phyloP scores from a whole-genome alignment of 35 echinoderm and acorn worm genomes.

The Chiridota heheva region DNA sequence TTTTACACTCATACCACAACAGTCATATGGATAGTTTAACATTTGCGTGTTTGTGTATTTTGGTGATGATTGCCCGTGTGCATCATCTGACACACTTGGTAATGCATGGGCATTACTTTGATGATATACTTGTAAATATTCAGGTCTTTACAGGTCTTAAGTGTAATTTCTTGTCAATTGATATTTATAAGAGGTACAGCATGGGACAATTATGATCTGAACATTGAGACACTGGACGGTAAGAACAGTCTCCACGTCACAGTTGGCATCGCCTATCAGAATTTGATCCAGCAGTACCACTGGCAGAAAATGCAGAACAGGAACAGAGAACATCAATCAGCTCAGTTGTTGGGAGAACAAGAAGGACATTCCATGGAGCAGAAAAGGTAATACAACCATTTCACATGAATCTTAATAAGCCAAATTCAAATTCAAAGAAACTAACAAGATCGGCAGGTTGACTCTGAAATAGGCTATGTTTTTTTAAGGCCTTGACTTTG shows the following conservation, averaged over 20 bases:
- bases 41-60: no score
- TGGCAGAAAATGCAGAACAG: conserved; percentile 1
- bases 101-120: no score
- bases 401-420: conserved; percentile 31
- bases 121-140: no score
- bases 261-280: conserved; percentile 54
- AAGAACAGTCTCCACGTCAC: conserved; percentile 52
- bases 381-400: conserved; percentile 24
- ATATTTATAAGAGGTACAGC: conserved; percentile 16
- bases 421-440: no score
- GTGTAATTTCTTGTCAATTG: no score
- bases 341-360: conserved; percentile 46
- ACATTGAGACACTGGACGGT: conserved; percentile 52
- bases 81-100: no score
- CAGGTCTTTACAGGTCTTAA: no score
- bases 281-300: conserved; percentile 7
- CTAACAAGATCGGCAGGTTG: neutral
- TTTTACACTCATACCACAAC: no score
- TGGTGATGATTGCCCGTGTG: no score
- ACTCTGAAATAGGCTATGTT: conserved; percentile 22
- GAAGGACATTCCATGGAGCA: conserved; percentile 29
- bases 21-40: no score
- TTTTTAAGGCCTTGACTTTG: conserved; percentile 5
- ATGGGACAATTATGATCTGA: conserved; percentile 55
- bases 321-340: conserved; percentile 29